Evolutionary conservation across 2,797 vertebrate species (phyloP).

Genomic region (Rhinichthys osculus): DNA sequence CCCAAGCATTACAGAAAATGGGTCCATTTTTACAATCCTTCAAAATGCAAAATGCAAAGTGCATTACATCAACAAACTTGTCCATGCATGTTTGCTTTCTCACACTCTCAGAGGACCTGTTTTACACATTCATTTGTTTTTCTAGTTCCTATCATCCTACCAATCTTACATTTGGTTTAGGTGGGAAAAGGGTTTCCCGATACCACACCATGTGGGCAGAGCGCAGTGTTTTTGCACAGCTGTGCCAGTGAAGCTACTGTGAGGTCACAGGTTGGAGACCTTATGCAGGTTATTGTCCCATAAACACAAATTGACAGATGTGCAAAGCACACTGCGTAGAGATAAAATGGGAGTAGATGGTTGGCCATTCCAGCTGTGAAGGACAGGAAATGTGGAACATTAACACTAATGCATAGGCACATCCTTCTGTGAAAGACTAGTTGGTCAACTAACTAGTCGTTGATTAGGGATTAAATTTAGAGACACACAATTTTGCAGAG

Average conservation of each 20-base stretch:
- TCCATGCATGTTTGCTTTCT: constrained; percentile 49
- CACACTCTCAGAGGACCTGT: constrained; percentile 27
- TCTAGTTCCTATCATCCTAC: constrained; percentile 9
- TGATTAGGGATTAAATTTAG: background rate
- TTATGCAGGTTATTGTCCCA: background rate
- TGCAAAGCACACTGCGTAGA: background rate
- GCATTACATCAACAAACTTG: constrained; percentile 41
- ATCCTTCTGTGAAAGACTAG: background rate
- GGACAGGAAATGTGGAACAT: background rate
- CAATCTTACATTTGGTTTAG: constrained; percentile 2
- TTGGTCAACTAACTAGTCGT: background rate
- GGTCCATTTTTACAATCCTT: constrained; percentile 13
- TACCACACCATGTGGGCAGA: background rate
- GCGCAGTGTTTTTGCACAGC: constrained; percentile 2
- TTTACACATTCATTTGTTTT: constrained; percentile 39
- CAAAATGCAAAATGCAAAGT: no score
- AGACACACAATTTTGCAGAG: background rate
- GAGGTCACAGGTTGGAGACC: background rate
- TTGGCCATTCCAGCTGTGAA: background rate
- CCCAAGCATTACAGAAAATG: constrained; percentile 26
- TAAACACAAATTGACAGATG: background rate
- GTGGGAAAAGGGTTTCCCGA: background rate
- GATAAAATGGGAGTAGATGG: background rate
- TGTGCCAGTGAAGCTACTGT: background rate
- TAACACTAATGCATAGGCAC: background rate